Base-by-base conservation (phyloP, 2,797 vertebrate genomes). In the Hapalemur alaotrensis region DNA sequence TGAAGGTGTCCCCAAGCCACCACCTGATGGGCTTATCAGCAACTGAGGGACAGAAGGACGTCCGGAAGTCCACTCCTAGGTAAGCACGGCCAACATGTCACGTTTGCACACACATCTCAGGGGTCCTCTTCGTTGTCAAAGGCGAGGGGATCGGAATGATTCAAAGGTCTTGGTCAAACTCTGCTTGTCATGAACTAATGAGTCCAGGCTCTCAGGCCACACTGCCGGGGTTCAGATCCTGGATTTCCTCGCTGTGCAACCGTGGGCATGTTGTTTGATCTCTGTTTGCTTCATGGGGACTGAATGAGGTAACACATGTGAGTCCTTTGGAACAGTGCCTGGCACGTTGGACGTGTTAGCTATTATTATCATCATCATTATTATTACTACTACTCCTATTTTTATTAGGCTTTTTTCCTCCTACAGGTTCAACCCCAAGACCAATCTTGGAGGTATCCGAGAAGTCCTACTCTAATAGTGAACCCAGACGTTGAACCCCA, bases 211-310 rank as follows among this genome's bases (percentile, higher is more conserved):
- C 35, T 43, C 41, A 7, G 75, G 32, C 78, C n/a, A 1, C 23
- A 0, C 4, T 0, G 0, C 13, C 4, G 0, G 3, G 17, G 38
- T 9, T 43, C 81, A 5, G 28, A 57, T 61, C 76, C 83, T 9
- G 65, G 25, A 0, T 12, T 35, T 7, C 7, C 46, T 3, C 3
- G 54, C 63, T 6, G 0, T 0, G 32, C 4, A 0, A 15, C 11
- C 65, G 4, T 2, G 23, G 59, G 35, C 41, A 23, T 22, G 28
- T 2, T 28, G 73, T 52, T 46, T 76, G 10, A 8, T 30, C 15
- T 50, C 63, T 35, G 73, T 76, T 14, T 14, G 41, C 28, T 32
- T 41, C 11, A 1, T 5, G 25, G 61, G 69, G 46, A n/a, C 73
- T 3, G 54, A 25, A 22, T 0, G 25, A 59, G 30, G 59, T 10